Evolutionary conservation across 2,888 invertebrate genomes (phyloP), one percentile per base, ranked within the genome.

Genomic region (Eristalinus sepulchralis): DNA sequence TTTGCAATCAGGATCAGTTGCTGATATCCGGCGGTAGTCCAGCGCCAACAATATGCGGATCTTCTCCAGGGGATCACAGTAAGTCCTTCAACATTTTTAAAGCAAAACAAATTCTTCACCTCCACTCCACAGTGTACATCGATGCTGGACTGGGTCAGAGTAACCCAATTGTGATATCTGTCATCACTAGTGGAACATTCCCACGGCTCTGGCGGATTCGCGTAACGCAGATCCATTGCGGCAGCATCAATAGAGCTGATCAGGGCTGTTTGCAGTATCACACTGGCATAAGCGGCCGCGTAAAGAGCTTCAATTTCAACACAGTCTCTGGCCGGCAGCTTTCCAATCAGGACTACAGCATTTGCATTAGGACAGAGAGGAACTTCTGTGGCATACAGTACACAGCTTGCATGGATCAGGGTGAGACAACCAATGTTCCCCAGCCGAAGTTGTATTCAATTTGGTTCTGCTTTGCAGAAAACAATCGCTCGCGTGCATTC

Each of bases 301-400:
- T 97, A 13, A 95, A 95, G 55, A 97, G 97, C 3, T 98, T 96
- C 92, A 98, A 98, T 93, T 98, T 96, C 90, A 96, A 97, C 88
- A 94, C 96, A 0, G 93, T 93, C 0, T 94, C 94, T 0, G 97
- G 97, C 0, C 93, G 96, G 1, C 97, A 97, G 90, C 94, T 97
- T 20, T 97, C 97, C 76, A 97, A 97, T 92, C 97, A 97, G 91
- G 97, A 97, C 91, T 98, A 98, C 91, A 96, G 97, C 88, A 95
- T 97, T 87, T 98, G 97, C 91, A 94, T 97, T 55, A 93, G 97
- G 34, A 96, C 95, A 90, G 97, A 97, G 91, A 94, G 96, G 83
- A 97, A 97, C 91, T 97, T 97, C 91, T 98, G 97, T 89, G 96
- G 97, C 0, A 96, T 97, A 62, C 97, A 97, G 89, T 97, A 97